Evolutionary conservation across 2,113 vertebrate genomes (phyloP), one percentile per base, ranked within the genome.

Genomic region (Actenoides hombroni): DNA sequence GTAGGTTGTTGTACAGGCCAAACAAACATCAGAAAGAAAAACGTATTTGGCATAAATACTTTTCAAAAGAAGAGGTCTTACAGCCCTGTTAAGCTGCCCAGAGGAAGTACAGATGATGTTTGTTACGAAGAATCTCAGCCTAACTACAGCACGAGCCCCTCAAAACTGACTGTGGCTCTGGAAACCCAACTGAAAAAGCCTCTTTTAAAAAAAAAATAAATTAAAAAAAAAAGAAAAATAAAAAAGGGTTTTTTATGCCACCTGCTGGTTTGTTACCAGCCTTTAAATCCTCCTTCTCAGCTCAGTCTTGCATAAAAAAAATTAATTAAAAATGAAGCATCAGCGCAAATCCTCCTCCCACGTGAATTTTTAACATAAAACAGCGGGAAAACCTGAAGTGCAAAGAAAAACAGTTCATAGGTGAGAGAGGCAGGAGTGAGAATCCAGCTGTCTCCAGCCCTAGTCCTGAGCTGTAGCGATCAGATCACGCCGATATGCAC

Each of bases 401-500:
- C 23, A 92, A 57, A 61, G 26, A 33, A 31, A 78, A 79, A 16
- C 9, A 16, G 19, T 59, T n/a, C 3, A 33, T 1, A 57, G 33
- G 20, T 2, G 6, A 20, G 28, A 49, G 53, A 78, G 17, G 18
- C 33, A 35, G 54, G 61, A 77, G 71, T 10, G 35, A 77, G 73
- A 94, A 88, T 24, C 16, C 51, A 80, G 39, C 15, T 51, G 9
- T 59, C 25, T 20, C 0, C 0, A 67, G 19, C 18, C 16, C 9
- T 31, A 35, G 6, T 4, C 31, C 63, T 16, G 33, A 61, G 78
- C n/a, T 40, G 40, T 2, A n/a, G 46, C 0, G 3, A 79, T 33
- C 26, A 48, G 35, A 44, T 20, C 44, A 39, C 7, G 1, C 29
- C 0, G 10, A 16, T 5, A 11, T 0, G 3, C 6, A 24, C 8